Conservation (phyloP, 1,140 invertebrate species). For the Asobara japonica region DNA sequence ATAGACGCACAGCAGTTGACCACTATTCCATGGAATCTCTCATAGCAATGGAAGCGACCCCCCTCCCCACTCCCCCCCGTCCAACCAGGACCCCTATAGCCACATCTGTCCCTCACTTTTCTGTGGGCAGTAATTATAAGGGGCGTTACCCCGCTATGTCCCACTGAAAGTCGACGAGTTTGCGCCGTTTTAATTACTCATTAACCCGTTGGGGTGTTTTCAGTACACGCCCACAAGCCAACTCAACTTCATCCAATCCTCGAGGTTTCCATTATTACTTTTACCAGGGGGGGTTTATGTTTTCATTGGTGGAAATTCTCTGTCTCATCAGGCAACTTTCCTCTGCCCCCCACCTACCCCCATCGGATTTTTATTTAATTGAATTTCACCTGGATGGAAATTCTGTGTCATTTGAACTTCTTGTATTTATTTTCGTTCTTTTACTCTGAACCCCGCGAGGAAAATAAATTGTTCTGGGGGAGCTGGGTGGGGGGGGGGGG, state of each 20-base stretch:
- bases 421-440: not conserved
- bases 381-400: constrained; percentile 21
- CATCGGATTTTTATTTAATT: constrained; percentile 20
- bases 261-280: constrained; percentile 9
- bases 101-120: not conserved
- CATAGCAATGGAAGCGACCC: not conserved
- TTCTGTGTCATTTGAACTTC: constrained; percentile 21
- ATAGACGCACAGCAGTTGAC: too few relatives aligned
- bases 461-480: not conserved
- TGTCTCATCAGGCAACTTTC: not conserved
- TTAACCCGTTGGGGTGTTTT: constrained; percentile 49
- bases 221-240: constrained; percentile 38
- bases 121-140: constrained; percentile 50
- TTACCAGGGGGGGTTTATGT: not conserved
- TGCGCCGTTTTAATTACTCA: constrained; percentile 57
- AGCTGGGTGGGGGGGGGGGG: not conserved
- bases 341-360: not conserved
- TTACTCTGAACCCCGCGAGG: not conserved
- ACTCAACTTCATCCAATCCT: constrained; percentile 32
- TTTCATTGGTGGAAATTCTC: constrained; percentile 13
- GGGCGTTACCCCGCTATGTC: constrained; percentile 42
- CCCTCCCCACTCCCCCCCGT: not conserved
- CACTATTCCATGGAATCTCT: not conserved
- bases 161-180: constrained; percentile 38
- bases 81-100: not conserved